phyloP scores from a whole-genome alignment of 2,797 vertebrate species.

The Tauraco hartlaubi region DNA sequence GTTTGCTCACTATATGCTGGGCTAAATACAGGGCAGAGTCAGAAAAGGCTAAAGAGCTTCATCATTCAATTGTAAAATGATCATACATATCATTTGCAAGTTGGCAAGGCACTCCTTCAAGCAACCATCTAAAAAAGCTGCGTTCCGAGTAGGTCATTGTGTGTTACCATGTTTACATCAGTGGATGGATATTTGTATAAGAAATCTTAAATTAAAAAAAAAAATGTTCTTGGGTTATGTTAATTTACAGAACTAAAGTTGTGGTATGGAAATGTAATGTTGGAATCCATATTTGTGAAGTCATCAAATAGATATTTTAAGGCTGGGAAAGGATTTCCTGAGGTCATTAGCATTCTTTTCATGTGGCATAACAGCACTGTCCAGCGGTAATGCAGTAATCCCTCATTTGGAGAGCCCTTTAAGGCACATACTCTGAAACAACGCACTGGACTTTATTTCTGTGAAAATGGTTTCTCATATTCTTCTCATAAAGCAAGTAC shows the following conservation, averaged over 20 bases:
- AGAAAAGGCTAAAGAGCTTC: not conserved
- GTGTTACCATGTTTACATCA: not conserved
- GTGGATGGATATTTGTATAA: not conserved
- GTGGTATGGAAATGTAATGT: slow-evolving; percentile 35
- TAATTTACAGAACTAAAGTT: not conserved
- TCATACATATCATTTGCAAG: not conserved
- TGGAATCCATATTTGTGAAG: slow-evolving; percentile 59
- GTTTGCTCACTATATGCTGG: not conserved
- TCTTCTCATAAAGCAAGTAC: not conserved
- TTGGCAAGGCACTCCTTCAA: not conserved
- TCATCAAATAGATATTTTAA: slow-evolving; percentile 74
- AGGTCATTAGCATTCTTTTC: slow-evolving; percentile 74
- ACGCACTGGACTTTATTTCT: not conserved
- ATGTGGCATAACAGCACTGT: slow-evolving; percentile 60
- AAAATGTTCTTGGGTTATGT: not conserved
- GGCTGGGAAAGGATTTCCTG: slow-evolving; percentile 73
- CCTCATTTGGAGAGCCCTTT: slow-evolving; percentile 42
- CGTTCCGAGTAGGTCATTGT: not conserved
- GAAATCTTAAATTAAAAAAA: not conserved
- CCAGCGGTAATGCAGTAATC: slow-evolving; percentile 63
- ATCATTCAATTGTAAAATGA: not conserved
- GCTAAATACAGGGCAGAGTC: not conserved
- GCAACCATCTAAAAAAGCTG: not conserved
- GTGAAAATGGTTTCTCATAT: not conserved
- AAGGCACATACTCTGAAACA: slow-evolving; percentile 34